These are phyloP conservation scores for Brachionus koreanus DNA, from an alignment of 1,140 invertebrate genomes.

Conservation along the genomic window DNA sequence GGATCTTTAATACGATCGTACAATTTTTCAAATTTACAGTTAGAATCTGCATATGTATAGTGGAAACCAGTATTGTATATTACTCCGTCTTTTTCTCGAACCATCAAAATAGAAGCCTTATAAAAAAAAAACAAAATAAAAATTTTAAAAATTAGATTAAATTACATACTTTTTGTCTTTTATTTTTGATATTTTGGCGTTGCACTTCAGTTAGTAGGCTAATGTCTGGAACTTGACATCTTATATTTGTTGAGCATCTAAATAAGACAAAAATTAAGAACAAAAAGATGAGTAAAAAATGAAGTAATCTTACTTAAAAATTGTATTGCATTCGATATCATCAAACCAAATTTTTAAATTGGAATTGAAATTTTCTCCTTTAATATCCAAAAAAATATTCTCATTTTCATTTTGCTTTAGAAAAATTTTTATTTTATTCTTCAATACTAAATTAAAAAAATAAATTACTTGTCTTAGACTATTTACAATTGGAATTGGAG, in stretches of 20 bases:
- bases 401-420: slow-evolving; percentile 64
- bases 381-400: slow-evolving; percentile 91
- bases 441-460: background rate
- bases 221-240: background rate
- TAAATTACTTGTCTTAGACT: slow-evolving; percentile 70
- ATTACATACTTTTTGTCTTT: background rate
- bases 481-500: slow-evolving; percentile 89
- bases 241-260: slow-evolving; percentile 42
- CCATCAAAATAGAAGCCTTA: slow-evolving; percentile 9
- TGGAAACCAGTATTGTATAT: slow-evolving; percentile 43
- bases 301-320: slow-evolving; percentile 19
- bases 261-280: background rate
- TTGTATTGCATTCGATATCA: slow-evolving; percentile 65
- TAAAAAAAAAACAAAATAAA: too few species aligned
- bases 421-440: background rate
- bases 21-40: background rate
- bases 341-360: slow-evolving; percentile 95
- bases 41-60: background rate
- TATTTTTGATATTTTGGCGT: background rate
- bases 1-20: background rate
- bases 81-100: slow-evolving; percentile 28
- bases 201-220: background rate
- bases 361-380: slow-evolving; percentile 95
- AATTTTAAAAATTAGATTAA: background rate
- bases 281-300: background rate